These are phyloP conservation scores for Desoria tigrina DNA, from an alignment of 2,888 invertebrate species.

Conservation along the genomic window DNA sequence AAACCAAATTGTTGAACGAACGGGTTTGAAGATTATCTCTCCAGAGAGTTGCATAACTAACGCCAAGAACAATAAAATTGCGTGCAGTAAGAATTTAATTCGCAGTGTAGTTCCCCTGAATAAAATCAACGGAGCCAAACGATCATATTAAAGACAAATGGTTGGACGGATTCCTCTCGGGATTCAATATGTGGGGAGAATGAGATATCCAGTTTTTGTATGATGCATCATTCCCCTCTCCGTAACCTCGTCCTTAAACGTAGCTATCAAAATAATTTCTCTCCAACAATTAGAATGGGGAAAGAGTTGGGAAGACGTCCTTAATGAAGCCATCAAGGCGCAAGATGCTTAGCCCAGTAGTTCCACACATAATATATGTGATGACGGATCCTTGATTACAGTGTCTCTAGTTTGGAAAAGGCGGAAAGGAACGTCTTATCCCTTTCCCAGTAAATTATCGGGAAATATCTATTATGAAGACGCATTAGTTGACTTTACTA, in stretches of 20 bases:
- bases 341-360: too few species aligned
- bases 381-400: too few species aligned
- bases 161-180: too few species aligned
- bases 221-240: neutral
- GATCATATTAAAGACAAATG: too few species aligned
- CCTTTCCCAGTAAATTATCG: constrained; percentile 10
- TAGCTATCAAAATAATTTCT: neutral
- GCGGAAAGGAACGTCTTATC: neutral
- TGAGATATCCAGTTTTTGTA: neutral
- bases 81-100: constrained; percentile 2
- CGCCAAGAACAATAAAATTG: constrained; percentile 1
- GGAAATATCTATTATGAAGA: constrained; percentile 1
- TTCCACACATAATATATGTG: too few species aligned
- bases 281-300: neutral
- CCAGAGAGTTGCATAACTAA: neutral
- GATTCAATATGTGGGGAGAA: neutral
- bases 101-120: too few species aligned
- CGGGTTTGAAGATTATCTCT: neutral
- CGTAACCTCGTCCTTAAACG: neutral
- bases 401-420: too few species aligned
- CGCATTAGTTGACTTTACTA: neutral
- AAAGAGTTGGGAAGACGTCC: neutral
- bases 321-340: constrained; percentile 5
- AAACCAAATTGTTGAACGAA: too few species aligned
- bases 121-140: too few species aligned